Base-by-base conservation (phyloP, 1,140 invertebrate species). In the Drosophila funebris region DNA sequence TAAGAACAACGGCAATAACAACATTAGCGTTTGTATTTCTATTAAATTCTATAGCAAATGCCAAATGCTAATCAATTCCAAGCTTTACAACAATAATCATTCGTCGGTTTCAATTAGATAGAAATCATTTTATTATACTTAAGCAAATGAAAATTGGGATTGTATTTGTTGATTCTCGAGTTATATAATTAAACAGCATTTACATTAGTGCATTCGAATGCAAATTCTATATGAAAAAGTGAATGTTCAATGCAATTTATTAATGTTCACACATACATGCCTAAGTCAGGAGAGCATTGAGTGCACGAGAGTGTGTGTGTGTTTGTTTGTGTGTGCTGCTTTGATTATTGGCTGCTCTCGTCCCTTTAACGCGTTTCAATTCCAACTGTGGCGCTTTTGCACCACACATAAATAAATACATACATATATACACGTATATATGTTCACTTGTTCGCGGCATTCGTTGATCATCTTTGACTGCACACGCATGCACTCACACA, bases 401-500 rank as follows among this genome's bases (percentile, higher is more conserved):
- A 36, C 48, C 39, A 22, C 4, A 20, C 20, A 7, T 14, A 46
- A 37, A 70, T 1, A 39, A 31, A 52, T 31, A 16, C 14, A 52
- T 33, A 20, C 3, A 41, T 5, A 36, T 24, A 14, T 53, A n/a
- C 8, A 22, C 22, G 31, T 56, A 27, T 41, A 37, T 68, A 9
- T 71, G 61, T 57, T 66, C 43, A 71, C 33, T 71, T 57, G 67
- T 64, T 24, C 41, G 67, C 67, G 50, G 41, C 67, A 57, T 66
- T 57, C 68, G 68, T 48, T 71, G 61, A 71, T 69, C 70, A 69
- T 73, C 70, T 73, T 73, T 68, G 53, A 57, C 43, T 68, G n/a
- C 18, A 48, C 39, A 70, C 31, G 20, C 33, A 29, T 41, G 46
- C 61, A 56, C 39, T 27, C 37, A 48, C 18, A 16, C 50, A 71